Evolutionary conservation across 2,797 vertebrate genomes (phyloP).

Genomic region (Sebastes minor): DNA sequence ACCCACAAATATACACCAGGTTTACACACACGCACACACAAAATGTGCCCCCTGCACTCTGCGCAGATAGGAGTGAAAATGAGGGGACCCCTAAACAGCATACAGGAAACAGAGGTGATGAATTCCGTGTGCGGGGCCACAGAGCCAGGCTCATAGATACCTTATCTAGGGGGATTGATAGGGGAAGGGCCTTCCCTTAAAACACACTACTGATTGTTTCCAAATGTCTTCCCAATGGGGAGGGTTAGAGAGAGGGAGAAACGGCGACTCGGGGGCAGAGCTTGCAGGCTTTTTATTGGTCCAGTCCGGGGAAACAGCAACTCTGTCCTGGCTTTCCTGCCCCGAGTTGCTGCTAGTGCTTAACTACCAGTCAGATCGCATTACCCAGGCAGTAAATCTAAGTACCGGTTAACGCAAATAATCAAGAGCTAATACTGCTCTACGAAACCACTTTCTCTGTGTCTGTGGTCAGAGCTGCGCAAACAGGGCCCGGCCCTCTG

Average conservation of each 20-base stretch:
- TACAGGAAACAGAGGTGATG: slow-evolving; percentile 95
- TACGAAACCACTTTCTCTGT: slow-evolving; percentile 73
- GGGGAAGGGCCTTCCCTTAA: slow-evolving; percentile 74
- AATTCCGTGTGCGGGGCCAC: slow-evolving; percentile 87
- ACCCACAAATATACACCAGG: slow-evolving; percentile 5
- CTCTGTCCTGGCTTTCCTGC: slow-evolving; percentile 73
- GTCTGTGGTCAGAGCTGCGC: slow-evolving; percentile 73
- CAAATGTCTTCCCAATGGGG: slow-evolving; percentile 88
- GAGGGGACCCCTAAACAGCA: slow-evolving; percentile 84
- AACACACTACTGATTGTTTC: slow-evolving; percentile 96
- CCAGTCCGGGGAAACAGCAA: slow-evolving; percentile 77
- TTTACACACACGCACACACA: slow-evolving; percentile 18
- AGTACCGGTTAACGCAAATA: slow-evolving; percentile 78
- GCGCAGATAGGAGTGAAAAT: slow-evolving; percentile 77
- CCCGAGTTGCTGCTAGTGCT: slow-evolving; percentile 78
- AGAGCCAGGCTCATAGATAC: slow-evolving; percentile 88
- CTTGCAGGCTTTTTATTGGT: slow-evolving; percentile 82
- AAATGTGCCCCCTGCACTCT: slow-evolving; percentile 57
- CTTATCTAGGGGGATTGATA: slow-evolving; percentile 87
- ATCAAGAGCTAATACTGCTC: slow-evolving; percentile 77
- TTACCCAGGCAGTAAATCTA: slow-evolving; percentile 81
- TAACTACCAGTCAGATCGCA: slow-evolving; percentile 81
- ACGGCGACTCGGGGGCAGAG: slow-evolving; percentile 63
- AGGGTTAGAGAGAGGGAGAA: slow-evolving; percentile 57
- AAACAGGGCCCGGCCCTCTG: slow-evolving; percentile 58